Conservation (phyloP, 1,140 invertebrate species). For the Tribolium castaneum region DNA sequence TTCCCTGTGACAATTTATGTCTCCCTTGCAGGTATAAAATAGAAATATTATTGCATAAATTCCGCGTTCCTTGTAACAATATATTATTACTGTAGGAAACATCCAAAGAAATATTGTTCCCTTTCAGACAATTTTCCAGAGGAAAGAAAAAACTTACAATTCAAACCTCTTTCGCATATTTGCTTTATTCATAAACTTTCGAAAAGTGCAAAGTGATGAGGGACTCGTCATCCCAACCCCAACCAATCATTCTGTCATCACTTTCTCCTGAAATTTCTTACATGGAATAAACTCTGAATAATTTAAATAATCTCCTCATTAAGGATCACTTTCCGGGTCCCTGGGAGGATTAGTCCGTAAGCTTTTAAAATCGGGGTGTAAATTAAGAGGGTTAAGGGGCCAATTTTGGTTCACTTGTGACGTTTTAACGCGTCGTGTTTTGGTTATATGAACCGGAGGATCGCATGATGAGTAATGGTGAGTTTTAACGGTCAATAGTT, state of each 20-base stretch:
- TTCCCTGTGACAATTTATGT: constrained; percentile 7
- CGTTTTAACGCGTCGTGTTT: not conserved
- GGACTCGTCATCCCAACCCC: constrained; percentile 1
- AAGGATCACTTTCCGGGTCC: constrained; percentile 18
- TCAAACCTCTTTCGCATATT: constrained; percentile 26
- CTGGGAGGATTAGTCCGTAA: not conserved
- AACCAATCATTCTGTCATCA: constrained; percentile 32
- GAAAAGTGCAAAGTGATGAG: constrained; percentile 11
- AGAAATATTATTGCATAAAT: constrained; percentile 36
- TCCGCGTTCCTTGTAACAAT: constrained; percentile 16
- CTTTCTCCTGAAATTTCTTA: not conserved
- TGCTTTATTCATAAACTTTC: constrained; percentile 32
- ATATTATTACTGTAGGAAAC: constrained; percentile 31
- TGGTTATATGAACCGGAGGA: constrained; percentile 5
- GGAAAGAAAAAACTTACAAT: constrained; percentile 4
- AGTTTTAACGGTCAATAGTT: constrained; percentile 53
- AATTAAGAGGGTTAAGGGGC: constrained; percentile 4
- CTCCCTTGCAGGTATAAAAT: constrained; percentile 30
- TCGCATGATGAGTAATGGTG: constrained; percentile 51
- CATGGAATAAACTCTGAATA: constrained; percentile 27
- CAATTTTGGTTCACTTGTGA: not conserved
- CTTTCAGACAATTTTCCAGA: constrained; percentile 19
- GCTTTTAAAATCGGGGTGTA: constrained; percentile 18
- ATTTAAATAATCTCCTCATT: constrained; percentile 25
- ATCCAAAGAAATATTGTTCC: constrained; percentile 33